Conservation (phyloP, 2,113 vertebrate genomes). For the Formicarius rufipectus region DNA sequence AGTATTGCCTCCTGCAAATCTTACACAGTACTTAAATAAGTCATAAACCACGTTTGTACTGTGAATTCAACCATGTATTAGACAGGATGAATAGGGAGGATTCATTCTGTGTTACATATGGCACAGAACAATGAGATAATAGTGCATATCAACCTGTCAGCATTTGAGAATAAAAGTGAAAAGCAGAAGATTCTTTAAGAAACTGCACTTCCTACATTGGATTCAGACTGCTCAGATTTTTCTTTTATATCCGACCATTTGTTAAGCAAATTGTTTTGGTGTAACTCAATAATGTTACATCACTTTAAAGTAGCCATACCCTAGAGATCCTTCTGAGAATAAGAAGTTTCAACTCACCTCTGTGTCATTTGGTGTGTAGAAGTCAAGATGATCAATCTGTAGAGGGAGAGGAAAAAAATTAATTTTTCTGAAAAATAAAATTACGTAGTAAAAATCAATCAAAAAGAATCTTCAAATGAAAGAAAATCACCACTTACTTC, state of each 20-base stretch:
- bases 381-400: neutral
- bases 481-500: slow-evolving; percentile 62
- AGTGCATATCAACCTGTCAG: neutral
- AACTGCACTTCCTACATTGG: neutral
- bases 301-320: neutral
- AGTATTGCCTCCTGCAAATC: neutral
- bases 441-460: neutral
- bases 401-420: neutral
- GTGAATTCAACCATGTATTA: neutral
- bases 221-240: neutral
- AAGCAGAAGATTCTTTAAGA: neutral
- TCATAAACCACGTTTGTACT: neutral
- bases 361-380: slow-evolving; percentile 40
- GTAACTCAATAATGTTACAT: neutral
- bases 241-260: neutral
- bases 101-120: neutral
- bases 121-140: neutral
- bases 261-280: neutral
- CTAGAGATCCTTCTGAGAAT: neutral
- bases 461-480: neutral
- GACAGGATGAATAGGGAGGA: neutral
- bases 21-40: neutral
- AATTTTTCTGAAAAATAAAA: neutral
- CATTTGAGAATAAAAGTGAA: neutral
- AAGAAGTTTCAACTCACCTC: slow-evolving; percentile 21